Percentiles rank a stretch among this genome's conserved stretches.
Conservation (phyloP, 1,140 invertebrate species). For the Heliconius himera region DNA sequence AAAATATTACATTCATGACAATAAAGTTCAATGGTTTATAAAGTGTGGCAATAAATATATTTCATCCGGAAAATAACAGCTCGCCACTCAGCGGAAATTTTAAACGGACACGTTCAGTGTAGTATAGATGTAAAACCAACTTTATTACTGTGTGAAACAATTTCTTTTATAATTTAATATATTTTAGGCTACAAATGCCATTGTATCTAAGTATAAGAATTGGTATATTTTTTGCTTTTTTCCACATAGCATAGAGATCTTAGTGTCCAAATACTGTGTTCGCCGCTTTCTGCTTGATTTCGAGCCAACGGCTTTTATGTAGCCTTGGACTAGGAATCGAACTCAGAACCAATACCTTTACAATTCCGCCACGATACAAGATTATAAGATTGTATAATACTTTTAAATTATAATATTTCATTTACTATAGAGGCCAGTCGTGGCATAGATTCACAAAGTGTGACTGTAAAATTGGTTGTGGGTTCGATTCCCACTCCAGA, state of each 20-base stretch:
- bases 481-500: too few relatives aligned
- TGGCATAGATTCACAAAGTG: too few relatives aligned
- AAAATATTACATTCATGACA: background rate
- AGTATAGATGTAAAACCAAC: background rate
- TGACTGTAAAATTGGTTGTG: too few relatives aligned
- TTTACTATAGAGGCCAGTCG: background rate
- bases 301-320: too few relatives aligned
- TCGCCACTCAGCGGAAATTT: background rate
- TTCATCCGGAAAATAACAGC: conserved; percentile 11
- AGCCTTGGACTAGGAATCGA: too few relatives aligned
- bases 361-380: too few relatives aligned
- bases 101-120: background rate
- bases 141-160: background rate
- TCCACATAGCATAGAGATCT: too few relatives aligned
- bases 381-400: background rate
- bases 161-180: background rate
- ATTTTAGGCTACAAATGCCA: background rate
- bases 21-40: conserved; percentile 8
- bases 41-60: conserved; percentile 4
- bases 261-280: too few relatives aligned
- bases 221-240: too few relatives aligned
- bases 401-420: background rate
- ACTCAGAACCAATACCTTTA: too few relatives aligned
- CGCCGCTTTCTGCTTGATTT: too few relatives aligned
- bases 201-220: background rate